Base-by-base conservation (phyloP, 2,113 vertebrate species). In the Condylura cristata region DNA sequence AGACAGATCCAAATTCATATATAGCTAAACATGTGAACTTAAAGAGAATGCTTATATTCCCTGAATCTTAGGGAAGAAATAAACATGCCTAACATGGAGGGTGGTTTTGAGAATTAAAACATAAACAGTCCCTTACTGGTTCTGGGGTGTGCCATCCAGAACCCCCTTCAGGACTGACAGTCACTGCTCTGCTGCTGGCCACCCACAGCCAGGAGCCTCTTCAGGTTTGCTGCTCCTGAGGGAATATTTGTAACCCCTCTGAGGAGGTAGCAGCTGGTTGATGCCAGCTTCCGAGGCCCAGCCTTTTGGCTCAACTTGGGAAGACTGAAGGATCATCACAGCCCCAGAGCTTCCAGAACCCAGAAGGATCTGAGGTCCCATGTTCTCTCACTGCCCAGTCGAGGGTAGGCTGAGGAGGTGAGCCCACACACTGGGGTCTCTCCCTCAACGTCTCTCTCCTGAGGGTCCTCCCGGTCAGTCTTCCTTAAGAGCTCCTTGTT, bases 311-410 rank as follows among this genome's bases (percentile, higher is more conserved):
- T 90, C 46, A 2, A 18, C 66, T 22, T 56, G 53, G 53, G 53
- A 56, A 17, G 22, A 20, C 20, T 22, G 53, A 22, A 56, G 34
- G 28, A 14, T 48, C 60, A 2, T 10, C 44, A 18, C 46, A 58
- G 9, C 12, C 20, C 20, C 34, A 16, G 0, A 34, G 48, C 7
- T n/a, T 83, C 11, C 74, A 63, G n/a, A 51, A 10, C 8, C 6
- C 16, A 13, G 28, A 18, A 34, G 18, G 20, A 34, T 34, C 28
- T 70, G 11, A n/a, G 9, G 22, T 14, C 12, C 3, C 30, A 7
- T 0, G 0, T 4, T 71, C 48, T 8, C 60, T 41, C 17, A 6
- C 83, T 46, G 3, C 9, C 51, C 20, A 30, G 53, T 5, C 51
- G 53, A 56, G 7, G 53, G 53, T 22, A 56, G 53, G 53, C 3